Percentiles rank a stretch among this genome's conserved stretches.
These are phyloP conservation scores for Polydesmus complanatus DNA, from an alignment of 2,888 invertebrate genomes.

Conservation along the genomic window DNA sequence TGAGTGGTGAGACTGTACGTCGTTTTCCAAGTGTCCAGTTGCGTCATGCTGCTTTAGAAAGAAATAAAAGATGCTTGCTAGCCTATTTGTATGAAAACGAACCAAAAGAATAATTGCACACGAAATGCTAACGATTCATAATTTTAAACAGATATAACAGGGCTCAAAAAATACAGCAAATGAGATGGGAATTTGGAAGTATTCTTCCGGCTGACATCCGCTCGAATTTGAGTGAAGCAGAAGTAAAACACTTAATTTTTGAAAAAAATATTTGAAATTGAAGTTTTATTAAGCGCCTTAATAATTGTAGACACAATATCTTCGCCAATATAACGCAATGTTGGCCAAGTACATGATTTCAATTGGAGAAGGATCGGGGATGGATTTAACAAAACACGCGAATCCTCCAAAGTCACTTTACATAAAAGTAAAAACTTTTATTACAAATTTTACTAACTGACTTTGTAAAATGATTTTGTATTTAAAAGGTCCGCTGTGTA, in stretches of 20 bases:
- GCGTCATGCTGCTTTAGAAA: conserved; percentile 68
- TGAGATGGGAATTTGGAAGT: conserved; percentile 92
- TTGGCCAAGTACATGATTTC: conserved; percentile 80
- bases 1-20: conserved; percentile 32
- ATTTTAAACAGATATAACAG: conserved; percentile 48
- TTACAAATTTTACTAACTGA: not conserved
- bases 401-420: conserved; percentile 84
- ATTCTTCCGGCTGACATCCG: conserved; percentile 74
- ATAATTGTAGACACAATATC: conserved; percentile 65
- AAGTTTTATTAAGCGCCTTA: not conserved
- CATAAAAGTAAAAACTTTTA: conserved; percentile 54
- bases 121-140: not conserved
- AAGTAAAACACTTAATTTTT: conserved; percentile 43
- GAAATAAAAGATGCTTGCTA: conserved; percentile 78
- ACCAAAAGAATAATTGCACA: not conserved
- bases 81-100: conserved; percentile 34
- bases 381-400: conserved; percentile 73
- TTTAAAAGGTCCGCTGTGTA: conserved; percentile 52
- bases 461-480: not conserved
- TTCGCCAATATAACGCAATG: conserved; percentile 70
- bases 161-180: conserved; percentile 60
- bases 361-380: conserved; percentile 58
- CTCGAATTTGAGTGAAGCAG: conserved; percentile 60
- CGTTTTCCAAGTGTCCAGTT: conserved; percentile 60
- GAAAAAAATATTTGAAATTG: not conserved